A percentile compares a stretch with the other conserved stretches of the same genome.
Evolutionary conservation across 2,888 invertebrate species (phyloP).

Genomic region (Tenthredo notha): DNA sequence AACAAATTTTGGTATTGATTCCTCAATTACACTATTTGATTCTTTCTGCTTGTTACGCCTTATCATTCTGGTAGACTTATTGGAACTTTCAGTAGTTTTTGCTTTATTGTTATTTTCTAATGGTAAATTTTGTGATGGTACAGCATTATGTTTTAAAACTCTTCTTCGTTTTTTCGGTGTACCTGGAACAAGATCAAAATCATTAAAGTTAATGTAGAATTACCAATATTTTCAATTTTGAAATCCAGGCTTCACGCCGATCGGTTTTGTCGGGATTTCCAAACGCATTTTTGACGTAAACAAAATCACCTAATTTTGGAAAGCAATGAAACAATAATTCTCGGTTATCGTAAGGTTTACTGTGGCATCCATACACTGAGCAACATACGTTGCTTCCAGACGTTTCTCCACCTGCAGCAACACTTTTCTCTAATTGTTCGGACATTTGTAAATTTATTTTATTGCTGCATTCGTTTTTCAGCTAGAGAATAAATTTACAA

Average conservation of each 20-base stretch:
- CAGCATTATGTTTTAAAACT: neutral
- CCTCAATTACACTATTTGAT: too few relatives aligned
- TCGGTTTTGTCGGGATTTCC: neutral
- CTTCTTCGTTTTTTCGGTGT: neutral
- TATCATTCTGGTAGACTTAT: too few relatives aligned
- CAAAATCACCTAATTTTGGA: neutral
- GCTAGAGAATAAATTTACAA: neutral
- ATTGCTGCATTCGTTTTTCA: neutral
- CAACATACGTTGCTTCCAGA: neutral
- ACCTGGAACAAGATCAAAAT: neutral
- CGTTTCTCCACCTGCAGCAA: neutral
- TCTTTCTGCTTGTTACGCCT: too few relatives aligned
- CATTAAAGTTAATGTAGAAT: neutral
- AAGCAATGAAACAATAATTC: neutral
- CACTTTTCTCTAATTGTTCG: neutral
- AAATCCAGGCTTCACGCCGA: neutral
- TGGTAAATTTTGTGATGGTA: conserved; percentile 11
- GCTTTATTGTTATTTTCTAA: neutral
- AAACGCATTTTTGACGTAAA: neutral
- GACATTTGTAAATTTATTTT: neutral
- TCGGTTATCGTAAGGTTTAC: neutral
- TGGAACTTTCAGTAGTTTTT: neutral
- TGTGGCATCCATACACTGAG: neutral
- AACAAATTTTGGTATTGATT: too few relatives aligned
- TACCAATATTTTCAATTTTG: neutral